A percentile compares a stretch with the other conserved stretches of the same genome.
Evolutionary conservation across 2,888 invertebrate genomes (phyloP).

Genomic region (Petrolisthes manimaculis): DNA sequence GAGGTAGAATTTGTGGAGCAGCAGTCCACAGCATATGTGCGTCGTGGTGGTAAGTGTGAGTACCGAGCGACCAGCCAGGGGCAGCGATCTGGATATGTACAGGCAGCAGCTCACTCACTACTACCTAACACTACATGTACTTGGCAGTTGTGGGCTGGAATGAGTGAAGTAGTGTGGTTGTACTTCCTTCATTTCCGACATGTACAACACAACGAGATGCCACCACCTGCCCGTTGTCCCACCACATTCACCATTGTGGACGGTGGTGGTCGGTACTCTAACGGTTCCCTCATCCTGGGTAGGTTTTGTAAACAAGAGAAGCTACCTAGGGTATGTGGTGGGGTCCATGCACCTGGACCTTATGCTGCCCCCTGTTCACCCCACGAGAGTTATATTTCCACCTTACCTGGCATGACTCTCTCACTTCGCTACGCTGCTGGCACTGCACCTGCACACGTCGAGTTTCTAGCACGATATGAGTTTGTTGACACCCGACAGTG

Average conservation of each 20-base stretch:
- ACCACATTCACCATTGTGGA: constrained; percentile 62
- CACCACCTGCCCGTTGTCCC: constrained; percentile 57
- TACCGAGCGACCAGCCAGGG: constrained; percentile 83
- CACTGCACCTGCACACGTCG: constrained; percentile 61
- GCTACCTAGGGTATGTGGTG: constrained; percentile 62
- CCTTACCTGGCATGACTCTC: constrained; percentile 54
- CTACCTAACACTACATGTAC: constrained; percentile 86
- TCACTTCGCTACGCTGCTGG: constrained; percentile 59
- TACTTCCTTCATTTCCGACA: constrained; percentile 82
- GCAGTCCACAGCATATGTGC: constrained; percentile 62
- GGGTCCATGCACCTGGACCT: constrained; percentile 61
- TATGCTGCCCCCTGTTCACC: constrained; percentile 62
- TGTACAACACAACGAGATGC: constrained; percentile 60
- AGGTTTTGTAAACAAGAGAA: constrained; percentile 61
- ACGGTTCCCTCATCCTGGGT: constrained; percentile 40
- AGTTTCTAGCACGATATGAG: constrained; percentile 64
- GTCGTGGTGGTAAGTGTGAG: constrained; percentile 73
- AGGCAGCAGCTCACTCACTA: constrained; percentile 82
- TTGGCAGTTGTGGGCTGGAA: constrained; percentile 73
- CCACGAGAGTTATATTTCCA: constrained; percentile 61
- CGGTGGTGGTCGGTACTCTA: constrained; percentile 17
- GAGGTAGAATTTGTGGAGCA: constrained; percentile 61
- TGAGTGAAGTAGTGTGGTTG: constrained; percentile 85
- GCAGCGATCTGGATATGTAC: constrained; percentile 79
- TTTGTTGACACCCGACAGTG: constrained; percentile 64